Percentiles rank a stretch among this genome's conserved stretches.
Evolutionary conservation across 2,113 vertebrate genomes (phyloP).

Genomic region (Apodemus speciosus): DNA sequence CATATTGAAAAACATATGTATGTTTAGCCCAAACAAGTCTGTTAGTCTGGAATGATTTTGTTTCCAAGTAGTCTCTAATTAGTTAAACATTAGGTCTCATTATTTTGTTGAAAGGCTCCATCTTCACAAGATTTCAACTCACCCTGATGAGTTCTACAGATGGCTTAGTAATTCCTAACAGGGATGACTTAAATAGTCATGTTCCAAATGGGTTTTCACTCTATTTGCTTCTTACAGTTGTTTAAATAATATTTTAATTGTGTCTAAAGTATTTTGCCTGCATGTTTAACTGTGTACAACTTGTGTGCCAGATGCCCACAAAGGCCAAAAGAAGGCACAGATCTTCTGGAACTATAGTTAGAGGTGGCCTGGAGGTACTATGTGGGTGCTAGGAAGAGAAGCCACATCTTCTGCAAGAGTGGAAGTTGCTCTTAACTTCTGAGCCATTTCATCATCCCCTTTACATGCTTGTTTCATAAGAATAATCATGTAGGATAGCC

Average conservation of each 20-base stretch:
- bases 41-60: neutral
- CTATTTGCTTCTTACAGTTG: neutral
- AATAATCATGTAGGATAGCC: neutral
- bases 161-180: neutral
- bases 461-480: constrained; percentile 3
- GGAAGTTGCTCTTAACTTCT: neutral
- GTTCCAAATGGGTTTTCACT: neutral
- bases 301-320: neutral
- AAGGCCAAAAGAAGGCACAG: neutral
- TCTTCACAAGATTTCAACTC: neutral
- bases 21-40: neutral
- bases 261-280: neutral
- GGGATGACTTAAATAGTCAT: constrained; percentile 2
- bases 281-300: neutral
- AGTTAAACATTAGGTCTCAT: neutral
- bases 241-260: neutral
- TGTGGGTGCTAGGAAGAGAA: neutral
- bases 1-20: constrained; percentile 2
- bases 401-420: neutral
- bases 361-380: neutral
- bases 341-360: neutral
- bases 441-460: neutral
- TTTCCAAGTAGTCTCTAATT: constrained; percentile 45
- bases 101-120: constrained; percentile 1
- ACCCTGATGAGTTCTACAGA: constrained; percentile 1